These are phyloP conservation scores for Athalia rosae DNA, from an alignment of 2,888 invertebrate genomes.

Conservation along the genomic window DNA sequence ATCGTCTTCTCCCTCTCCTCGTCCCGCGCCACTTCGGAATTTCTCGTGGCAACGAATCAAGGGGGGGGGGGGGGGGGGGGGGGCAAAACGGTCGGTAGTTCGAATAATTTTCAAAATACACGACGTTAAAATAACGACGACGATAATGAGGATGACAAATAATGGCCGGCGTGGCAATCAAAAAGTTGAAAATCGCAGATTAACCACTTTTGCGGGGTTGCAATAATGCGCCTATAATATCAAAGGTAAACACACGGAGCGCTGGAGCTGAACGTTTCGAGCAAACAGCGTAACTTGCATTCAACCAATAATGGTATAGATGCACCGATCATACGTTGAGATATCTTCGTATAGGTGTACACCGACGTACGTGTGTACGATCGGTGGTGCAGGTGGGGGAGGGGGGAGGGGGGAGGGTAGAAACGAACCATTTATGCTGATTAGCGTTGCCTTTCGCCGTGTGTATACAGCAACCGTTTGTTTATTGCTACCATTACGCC, in stretches of 20 bases:
- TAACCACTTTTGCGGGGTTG: background rate
- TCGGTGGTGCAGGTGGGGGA: too few relatives aligned
- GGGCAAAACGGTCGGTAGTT: too few relatives aligned
- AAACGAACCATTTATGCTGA: slow-evolving; percentile 57
- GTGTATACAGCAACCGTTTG: slow-evolving; percentile 48
- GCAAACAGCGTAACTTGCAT: slow-evolving; percentile 57
- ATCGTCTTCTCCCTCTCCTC: too few relatives aligned
- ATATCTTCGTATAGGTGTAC: slow-evolving; percentile 1
- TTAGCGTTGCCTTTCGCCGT: slow-evolving; percentile 52
- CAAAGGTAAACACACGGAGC: slow-evolving; percentile 21
- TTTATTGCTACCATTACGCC: slow-evolving; percentile 50
- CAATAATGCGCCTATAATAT: background rate
- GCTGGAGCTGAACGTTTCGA: slow-evolving; percentile 53
- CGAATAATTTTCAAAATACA: too few relatives aligned
- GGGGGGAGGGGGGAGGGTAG: slow-evolving; percentile 47
- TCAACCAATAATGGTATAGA: slow-evolving; percentile 53
- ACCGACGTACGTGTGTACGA: slow-evolving; percentile 37
- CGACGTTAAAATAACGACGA: too few relatives aligned
- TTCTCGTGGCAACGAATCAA: too few relatives aligned
- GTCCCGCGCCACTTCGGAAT: too few relatives aligned
- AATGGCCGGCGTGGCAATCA: background rate
- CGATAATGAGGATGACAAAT: background rate
- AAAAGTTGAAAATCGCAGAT: background rate
- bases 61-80: too few relatives aligned
- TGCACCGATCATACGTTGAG: slow-evolving; percentile 20